Evolutionary conservation across 2,113 vertebrate genomes (phyloP).

Genomic region (Myodes glareolus): DNA sequence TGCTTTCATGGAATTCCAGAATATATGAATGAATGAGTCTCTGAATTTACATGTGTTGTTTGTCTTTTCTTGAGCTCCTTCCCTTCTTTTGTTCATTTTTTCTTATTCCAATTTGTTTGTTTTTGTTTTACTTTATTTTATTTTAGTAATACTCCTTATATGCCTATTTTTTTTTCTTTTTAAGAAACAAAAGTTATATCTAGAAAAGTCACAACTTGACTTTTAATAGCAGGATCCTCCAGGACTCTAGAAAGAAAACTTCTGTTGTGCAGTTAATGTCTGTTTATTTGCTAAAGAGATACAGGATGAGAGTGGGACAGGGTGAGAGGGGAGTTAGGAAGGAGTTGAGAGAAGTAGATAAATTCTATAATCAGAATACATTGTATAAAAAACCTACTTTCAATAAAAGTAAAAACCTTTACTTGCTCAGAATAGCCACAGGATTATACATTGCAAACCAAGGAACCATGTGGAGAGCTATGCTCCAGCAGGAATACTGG

Average conservation of each 20-base stretch:
- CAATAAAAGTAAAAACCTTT: neutral
- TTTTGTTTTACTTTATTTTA: neutral
- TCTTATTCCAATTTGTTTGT: neutral
- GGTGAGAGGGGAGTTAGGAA: neutral
- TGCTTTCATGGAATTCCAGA: neutral
- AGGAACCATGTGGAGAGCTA: neutral
- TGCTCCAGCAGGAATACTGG: neutral
- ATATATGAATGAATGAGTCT: neutral
- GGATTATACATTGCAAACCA: neutral
- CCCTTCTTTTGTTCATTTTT: neutral
- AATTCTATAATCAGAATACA: neutral
- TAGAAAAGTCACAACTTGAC: neutral
- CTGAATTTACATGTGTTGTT: neutral
- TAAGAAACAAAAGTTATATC: neutral
- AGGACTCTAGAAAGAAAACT: neutral
- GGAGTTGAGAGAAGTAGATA: neutral
- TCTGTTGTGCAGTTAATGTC: neutral
- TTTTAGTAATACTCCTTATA: neutral
- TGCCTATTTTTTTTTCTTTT: neutral
- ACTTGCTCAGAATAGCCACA: neutral
- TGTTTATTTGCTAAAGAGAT: neutral
- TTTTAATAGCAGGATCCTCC: neutral
- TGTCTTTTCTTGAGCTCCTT: neutral
- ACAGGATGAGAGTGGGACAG: fast-evolving
- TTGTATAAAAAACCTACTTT: neutral